A percentile compares a stretch with the other conserved stretches of the same genome.
These are phyloP conservation scores for Drosophila subobscura DNA, from an alignment of 1,140 invertebrate genomes.

Conservation along the genomic window DNA sequence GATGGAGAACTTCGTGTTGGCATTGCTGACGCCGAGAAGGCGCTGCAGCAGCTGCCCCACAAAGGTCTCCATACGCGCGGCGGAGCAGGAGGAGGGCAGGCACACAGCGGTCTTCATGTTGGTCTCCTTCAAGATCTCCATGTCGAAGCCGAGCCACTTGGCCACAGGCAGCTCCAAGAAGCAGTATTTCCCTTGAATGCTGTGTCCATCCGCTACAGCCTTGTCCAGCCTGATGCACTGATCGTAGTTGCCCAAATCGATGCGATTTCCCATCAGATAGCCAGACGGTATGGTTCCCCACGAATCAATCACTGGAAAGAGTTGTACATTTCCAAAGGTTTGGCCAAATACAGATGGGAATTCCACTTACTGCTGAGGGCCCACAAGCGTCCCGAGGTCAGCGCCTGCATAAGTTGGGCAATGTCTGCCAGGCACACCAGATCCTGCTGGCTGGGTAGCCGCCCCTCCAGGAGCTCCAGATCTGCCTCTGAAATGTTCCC, in stretches of 20 bases:
- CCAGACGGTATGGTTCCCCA: constrained; percentile 67
- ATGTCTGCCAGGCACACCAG: constrained; percentile 44
- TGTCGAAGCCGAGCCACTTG: constrained; percentile 5
- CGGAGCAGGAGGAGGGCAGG: constrained; percentile 50
- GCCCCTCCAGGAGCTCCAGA: neutral
- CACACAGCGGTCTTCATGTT: constrained; percentile 43
- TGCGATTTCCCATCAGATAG: constrained; percentile 37
- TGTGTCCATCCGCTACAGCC: neutral
- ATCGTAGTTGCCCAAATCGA: constrained; percentile 70
- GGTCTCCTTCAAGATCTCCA: accelerated
- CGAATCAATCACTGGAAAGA: constrained; percentile 58
- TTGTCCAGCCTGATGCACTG: constrained; percentile 51
- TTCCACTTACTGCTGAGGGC: constrained; percentile 53
- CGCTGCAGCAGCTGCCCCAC: constrained; percentile 33
- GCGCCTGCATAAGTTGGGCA: constrained; percentile 9
- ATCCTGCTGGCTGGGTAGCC: constrained; percentile 29
- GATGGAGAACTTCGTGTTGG: neutral
- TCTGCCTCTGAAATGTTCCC: constrained; percentile 32
- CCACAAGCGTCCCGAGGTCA: constrained; percentile 33
- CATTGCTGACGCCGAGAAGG: constrained; percentile 18
- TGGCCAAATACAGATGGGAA: too few species aligned
- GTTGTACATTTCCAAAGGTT: too few species aligned
- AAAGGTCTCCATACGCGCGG: constrained; percentile 30
- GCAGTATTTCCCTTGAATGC: constrained; percentile 60
- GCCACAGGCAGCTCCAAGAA: constrained; percentile 23